Evolutionary conservation across 2,797 vertebrate genomes (phyloP).

Genomic region (Phalanger gymnotis): DNA sequence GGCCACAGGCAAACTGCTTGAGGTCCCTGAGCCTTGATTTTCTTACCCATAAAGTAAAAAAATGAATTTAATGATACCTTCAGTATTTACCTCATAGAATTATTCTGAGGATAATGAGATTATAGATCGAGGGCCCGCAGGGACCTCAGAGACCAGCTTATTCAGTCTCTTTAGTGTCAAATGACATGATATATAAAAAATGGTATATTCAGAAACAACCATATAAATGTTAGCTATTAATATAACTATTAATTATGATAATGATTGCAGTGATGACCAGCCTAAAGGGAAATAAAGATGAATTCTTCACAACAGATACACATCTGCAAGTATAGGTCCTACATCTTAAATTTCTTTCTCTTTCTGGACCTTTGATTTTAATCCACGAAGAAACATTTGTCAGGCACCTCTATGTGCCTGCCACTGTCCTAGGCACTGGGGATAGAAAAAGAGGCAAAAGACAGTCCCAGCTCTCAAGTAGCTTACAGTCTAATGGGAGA

Average conservation of each 20-base stretch:
- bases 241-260: not conserved
- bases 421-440: not conserved
- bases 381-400: not conserved
- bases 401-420: not conserved
- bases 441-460: not conserved
- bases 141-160: not conserved
- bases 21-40: not conserved
- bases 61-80: not conserved
- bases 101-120: not conserved
- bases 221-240: not conserved
- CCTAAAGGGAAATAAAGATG: slow-evolving; percentile 29
- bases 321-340: not conserved
- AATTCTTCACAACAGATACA: slow-evolving; percentile 26
- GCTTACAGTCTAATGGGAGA: not conserved
- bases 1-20: not conserved
- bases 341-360: not conserved
- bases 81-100: not conserved
- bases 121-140: not conserved
- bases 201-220: not conserved
- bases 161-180: not conserved
- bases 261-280: not conserved
- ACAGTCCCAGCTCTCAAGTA: not conserved
- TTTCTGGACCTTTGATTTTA: not conserved
- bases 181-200: not conserved
- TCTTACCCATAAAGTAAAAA: not conserved